Conservation (phyloP, 2,888 invertebrate genomes). For the Dasysyrphus albostriatus region DNA sequence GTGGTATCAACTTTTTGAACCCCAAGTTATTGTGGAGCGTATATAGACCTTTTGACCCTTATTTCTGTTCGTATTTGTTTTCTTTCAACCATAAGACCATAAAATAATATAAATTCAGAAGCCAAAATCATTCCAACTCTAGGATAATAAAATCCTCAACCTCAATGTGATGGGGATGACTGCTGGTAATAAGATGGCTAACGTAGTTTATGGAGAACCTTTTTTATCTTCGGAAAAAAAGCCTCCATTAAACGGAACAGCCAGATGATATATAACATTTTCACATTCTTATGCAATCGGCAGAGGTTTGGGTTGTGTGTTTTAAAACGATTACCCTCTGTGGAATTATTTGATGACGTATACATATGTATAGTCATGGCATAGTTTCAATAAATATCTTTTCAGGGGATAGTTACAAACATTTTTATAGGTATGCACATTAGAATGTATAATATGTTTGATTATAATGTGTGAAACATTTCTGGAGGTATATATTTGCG, state of each 20-base stretch:
- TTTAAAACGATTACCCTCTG: conserved; percentile 55
- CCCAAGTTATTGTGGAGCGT: conserved; percentile 34
- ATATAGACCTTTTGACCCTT: conserved; percentile 38
- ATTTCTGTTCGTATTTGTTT: conserved; percentile 23
- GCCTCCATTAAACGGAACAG: conserved; percentile 48
- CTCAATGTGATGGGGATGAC: conserved; percentile 15
- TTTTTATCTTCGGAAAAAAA: conserved; percentile 46
- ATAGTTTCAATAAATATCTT: not conserved
- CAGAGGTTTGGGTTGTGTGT: not conserved
- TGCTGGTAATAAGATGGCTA: conserved; percentile 18
- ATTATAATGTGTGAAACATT: not conserved
- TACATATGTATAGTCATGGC: not conserved
- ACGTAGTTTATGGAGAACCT: conserved; percentile 59
- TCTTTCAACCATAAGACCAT: conserved; percentile 23
- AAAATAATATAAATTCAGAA: conserved; percentile 28
- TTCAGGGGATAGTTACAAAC: not conserved
- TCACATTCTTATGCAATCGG: conserved; percentile 40
- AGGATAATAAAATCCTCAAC: conserved; percentile 58
- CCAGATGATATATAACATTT: conserved; percentile 50
- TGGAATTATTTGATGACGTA: conserved; percentile 16
- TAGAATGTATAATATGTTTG: not conserved
- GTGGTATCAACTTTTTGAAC: conserved; percentile 29
- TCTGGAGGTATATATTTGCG: not conserved
- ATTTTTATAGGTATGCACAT: not conserved
- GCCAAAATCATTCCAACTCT: conserved; percentile 11